These are phyloP conservation scores for Synergus umbraculus DNA, from an alignment of 2,888 invertebrate genomes.

Conservation along the genomic window DNA sequence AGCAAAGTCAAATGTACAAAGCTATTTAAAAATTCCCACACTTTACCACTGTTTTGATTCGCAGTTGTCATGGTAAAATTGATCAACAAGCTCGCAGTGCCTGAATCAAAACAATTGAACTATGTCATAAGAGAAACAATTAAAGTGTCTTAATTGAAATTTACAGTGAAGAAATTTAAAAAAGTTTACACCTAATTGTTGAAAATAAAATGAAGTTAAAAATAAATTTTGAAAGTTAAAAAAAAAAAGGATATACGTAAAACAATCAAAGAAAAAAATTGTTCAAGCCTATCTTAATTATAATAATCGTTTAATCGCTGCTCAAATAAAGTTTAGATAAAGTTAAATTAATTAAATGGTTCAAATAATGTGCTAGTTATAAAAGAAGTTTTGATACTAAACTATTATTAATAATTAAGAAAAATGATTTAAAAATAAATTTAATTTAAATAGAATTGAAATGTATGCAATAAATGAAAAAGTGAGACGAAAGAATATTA, in stretches of 20 bases:
- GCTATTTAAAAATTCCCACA: constrained; percentile 5
- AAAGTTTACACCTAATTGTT: background rate
- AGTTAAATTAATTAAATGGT: no score
- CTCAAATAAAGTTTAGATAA: no score
- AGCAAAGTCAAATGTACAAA: no score
- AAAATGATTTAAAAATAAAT: background rate
- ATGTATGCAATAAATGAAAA: background rate
- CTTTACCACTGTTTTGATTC: constrained; percentile 41
- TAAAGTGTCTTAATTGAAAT: constrained; percentile 14
- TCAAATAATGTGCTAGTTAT: no score
- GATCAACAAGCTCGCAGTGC: constrained; percentile 33
- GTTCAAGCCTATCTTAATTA: no score
- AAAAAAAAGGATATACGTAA: background rate
- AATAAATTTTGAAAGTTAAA: background rate
- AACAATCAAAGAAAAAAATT: background rate
- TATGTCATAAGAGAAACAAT: background rate
- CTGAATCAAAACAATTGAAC: constrained; percentile 36
- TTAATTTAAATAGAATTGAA: background rate
- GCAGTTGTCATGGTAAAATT: constrained; percentile 44
- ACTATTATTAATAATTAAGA: background rate
- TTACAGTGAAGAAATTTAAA: background rate
- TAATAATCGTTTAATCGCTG: no score
- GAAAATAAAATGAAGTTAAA: background rate
- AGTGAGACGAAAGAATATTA: background rate
- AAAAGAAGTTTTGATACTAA: background rate